Percentiles rank a stretch among this genome's conserved stretches.
These are phyloP conservation scores for Tenebrosternarchus preto DNA, from an alignment of 2,113 vertebrate species.

Conservation along the genomic window DNA sequence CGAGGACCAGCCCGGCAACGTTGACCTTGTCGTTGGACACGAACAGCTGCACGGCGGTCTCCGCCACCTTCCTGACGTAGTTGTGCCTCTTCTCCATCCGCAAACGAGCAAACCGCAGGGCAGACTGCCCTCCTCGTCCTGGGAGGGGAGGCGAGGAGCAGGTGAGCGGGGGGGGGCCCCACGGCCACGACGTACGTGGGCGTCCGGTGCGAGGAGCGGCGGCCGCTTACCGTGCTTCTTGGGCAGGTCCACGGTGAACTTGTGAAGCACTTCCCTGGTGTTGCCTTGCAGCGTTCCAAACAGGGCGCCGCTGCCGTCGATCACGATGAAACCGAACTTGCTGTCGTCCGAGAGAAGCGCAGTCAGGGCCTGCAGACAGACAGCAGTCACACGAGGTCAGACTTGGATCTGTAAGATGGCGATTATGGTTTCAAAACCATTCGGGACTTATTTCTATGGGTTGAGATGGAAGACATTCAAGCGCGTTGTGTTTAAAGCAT, in stretches of 20 bases:
- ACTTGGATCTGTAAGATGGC: not conserved
- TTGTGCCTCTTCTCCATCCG: slow-evolving; percentile 99
- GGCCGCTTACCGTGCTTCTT: slow-evolving; percentile 91
- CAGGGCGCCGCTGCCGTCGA: slow-evolving; percentile 97
- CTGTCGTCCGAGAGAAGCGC: slow-evolving; percentile 97
- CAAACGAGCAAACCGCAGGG: slow-evolving; percentile 95
- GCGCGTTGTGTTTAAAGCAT: no score
- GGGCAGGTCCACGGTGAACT: slow-evolving; percentile 99
- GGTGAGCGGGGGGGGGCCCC: not conserved
- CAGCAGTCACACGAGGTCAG: not conserved
- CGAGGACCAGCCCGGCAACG: slow-evolving; percentile 95
- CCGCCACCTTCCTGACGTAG: slow-evolving; percentile 97
- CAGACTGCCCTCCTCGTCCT: slow-evolving; percentile 98
- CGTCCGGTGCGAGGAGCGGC: no score
- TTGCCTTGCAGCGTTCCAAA: slow-evolving; percentile 99
- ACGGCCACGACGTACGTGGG: not conserved
- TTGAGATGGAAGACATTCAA: no score
- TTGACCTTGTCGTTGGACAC: slow-evolving; percentile 99
- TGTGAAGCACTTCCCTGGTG: slow-evolving; percentile 98
- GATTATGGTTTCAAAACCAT: not conserved
- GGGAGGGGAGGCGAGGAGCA: slow-evolving; percentile 30
- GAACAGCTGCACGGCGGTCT: slow-evolving; percentile 97
- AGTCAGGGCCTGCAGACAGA: slow-evolving; percentile 85
- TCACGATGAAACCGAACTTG: slow-evolving; percentile 99
- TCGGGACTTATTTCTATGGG: no score